Base-by-base conservation (phyloP, 1,140 invertebrate species). In the Andricus grossulariae region DNA sequence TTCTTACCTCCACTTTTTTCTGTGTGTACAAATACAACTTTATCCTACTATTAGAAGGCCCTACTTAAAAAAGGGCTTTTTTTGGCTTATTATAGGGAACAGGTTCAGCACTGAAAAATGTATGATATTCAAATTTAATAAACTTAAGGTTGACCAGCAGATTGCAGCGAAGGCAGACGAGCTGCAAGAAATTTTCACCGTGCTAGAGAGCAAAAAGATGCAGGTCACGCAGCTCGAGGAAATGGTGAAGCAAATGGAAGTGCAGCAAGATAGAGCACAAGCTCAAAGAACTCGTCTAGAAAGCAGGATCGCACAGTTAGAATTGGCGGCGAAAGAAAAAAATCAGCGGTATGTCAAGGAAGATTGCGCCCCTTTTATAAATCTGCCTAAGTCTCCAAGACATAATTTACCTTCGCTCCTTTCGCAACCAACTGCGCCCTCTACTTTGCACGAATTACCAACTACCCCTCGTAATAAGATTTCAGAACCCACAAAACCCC, bases 251-350 rank as follows among this genome's bases (percentile, higher is more conserved):
- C 88, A 93, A 54, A 85, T 94, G 82, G 93, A 93, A 77, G 93
- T 94, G 60, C 93, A 94, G 77, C 93, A 94, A 66, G 88, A 91
- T 6, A 90, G 92, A n/a, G 90, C 92, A 5, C 93, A 94, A 76
- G 92, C 91, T 71, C 92, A 94, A 52, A 91, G 94, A 3, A 93
- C 93, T 12, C 91, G 93, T 8, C 91, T 94, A 51, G 94, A 94
- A 79, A 92, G 92, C 52, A 93, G 93, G 52, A 94, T 94, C 32
- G 93, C 93, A 0, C 83, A 92, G 10, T 87, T 95, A 16, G 93
- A 94, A 80, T 82, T 93, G 15, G 92, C 83, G 16, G 75, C 90
- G 16, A 86, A 90, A 19, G 84, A 83, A 49, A 87, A 83, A 32
- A 77, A 81, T 50, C 74, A 84, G 18, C 86, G 89, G 89, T 90